Conservation (phyloP, 2,888 invertebrate genomes). For the Xestia c-nigrum region DNA sequence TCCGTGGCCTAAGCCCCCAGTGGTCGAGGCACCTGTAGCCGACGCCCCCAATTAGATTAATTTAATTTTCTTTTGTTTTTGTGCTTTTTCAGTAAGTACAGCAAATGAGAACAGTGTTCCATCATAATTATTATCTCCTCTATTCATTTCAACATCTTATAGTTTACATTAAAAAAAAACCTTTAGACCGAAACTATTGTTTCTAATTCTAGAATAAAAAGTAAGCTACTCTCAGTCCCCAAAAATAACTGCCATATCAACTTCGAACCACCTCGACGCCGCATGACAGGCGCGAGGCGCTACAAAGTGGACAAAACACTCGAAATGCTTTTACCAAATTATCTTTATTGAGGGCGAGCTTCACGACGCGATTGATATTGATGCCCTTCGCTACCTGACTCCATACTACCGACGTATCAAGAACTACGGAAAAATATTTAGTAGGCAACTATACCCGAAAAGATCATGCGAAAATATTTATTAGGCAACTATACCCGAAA, state of each 20-base stretch:
- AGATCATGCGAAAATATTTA: background rate
- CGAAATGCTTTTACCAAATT: constrained; percentile 71
- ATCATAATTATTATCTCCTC: too few species aligned
- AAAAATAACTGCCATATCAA: constrained; percentile 53
- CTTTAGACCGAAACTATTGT: background rate
- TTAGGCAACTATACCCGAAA: background rate
- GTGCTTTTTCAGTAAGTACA: too few species aligned
- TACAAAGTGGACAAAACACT: constrained; percentile 58
- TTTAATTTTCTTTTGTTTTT: too few species aligned
- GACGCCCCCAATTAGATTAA: too few species aligned
- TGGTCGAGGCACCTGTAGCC: too few species aligned
- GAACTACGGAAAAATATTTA: constrained; percentile 6
- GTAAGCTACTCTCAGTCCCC: background rate
- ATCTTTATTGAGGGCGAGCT: constrained; percentile 64
- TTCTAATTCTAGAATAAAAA: background rate
- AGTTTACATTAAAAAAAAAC: too few species aligned
- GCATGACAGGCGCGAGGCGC: constrained; percentile 19
- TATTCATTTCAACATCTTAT: too few species aligned
- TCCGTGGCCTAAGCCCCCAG: too few species aligned
- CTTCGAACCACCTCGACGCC: background rate
- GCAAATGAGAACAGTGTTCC: too few species aligned
- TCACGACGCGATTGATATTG: constrained; percentile 52
- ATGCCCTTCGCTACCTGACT: constrained; percentile 54
- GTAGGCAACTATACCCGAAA: background rate
- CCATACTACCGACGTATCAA: constrained; percentile 5